Conservation (phyloP, 2,888 invertebrate genomes). For the Drosophila pseudotalamancana region DNA sequence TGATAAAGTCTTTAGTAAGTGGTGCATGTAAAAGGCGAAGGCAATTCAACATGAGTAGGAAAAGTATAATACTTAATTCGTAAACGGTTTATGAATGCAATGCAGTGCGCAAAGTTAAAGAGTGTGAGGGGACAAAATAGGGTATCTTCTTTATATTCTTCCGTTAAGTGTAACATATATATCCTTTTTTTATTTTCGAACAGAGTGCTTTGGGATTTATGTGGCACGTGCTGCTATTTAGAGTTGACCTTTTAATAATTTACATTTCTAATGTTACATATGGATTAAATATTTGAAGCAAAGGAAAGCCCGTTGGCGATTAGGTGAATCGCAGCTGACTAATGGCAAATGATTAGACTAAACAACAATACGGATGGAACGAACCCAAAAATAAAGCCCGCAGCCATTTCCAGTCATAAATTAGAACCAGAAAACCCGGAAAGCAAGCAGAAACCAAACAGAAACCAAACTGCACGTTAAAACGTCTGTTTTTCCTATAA, state of each 20-base stretch:
- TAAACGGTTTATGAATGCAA: too few species aligned
- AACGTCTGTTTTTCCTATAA: slow-evolving; percentile 76
- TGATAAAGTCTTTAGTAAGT: too few species aligned
- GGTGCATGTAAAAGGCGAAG: too few species aligned
- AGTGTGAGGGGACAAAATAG: not conserved
- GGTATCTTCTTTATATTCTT: not conserved
- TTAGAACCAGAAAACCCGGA: slow-evolving; percentile 38
- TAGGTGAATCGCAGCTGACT: slow-evolving; percentile 43
- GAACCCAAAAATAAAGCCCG: slow-evolving; percentile 34
- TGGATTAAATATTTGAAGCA: slow-evolving; percentile 31
- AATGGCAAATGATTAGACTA: slow-evolving; percentile 64
- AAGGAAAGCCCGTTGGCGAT: slow-evolving; percentile 27
- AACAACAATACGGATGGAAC: slow-evolving; percentile 21
- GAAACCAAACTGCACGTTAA: slow-evolving; percentile 61
- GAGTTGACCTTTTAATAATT: slow-evolving; percentile 17
- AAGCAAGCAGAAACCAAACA: slow-evolving; percentile 5
- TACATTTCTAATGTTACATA: slow-evolving; percentile 24
- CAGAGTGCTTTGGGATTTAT: not conserved
- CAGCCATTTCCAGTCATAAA: slow-evolving; percentile 62
- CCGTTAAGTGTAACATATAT: not conserved
- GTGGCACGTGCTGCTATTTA: not conserved
- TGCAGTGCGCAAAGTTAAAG: too few species aligned
- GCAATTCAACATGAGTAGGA: too few species aligned
- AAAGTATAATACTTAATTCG: too few species aligned
- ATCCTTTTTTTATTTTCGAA: not conserved